Evolutionary conservation across 2,113 vertebrate genomes (phyloP).

Genomic region (Rhinoptilus africanus): DNA sequence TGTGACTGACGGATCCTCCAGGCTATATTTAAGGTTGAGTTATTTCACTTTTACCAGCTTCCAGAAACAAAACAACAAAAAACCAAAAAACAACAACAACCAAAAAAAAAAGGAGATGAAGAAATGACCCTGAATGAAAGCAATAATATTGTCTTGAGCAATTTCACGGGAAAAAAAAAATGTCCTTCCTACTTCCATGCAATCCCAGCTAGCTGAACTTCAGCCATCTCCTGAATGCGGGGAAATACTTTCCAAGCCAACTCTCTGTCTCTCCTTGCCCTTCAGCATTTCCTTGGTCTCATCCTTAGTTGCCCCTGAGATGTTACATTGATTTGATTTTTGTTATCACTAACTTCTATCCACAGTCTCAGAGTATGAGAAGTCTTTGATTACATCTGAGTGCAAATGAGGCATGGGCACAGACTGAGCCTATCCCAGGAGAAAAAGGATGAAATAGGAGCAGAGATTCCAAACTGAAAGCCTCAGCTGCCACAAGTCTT

Average conservation of each 20-base stretch:
- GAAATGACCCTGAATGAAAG: not conserved
- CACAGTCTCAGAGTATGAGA: not conserved
- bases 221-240: not conserved
- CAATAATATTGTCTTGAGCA: not conserved
- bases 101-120: no score
- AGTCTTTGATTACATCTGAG: not conserved
- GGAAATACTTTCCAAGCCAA: not conserved
- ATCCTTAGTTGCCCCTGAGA: not conserved
- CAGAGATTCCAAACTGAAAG: not conserved
- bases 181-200: not conserved
- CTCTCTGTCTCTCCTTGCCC: conserved; percentile 1
- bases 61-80: not conserved
- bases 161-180: not conserved
- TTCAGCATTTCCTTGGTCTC: not conserved
- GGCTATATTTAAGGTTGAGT: not conserved
- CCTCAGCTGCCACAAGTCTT: not conserved
- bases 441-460: not conserved
- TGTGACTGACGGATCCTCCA: not conserved
- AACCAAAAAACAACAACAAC: no score
- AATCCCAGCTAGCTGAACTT: not conserved
- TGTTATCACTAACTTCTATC: not conserved
- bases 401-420: not conserved
- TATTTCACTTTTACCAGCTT: not conserved
- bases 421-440: not conserved
- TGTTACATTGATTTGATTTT: not conserved